Conservation (phyloP, 2,888 invertebrate genomes). For the Rhamnusium bicolor region DNA sequence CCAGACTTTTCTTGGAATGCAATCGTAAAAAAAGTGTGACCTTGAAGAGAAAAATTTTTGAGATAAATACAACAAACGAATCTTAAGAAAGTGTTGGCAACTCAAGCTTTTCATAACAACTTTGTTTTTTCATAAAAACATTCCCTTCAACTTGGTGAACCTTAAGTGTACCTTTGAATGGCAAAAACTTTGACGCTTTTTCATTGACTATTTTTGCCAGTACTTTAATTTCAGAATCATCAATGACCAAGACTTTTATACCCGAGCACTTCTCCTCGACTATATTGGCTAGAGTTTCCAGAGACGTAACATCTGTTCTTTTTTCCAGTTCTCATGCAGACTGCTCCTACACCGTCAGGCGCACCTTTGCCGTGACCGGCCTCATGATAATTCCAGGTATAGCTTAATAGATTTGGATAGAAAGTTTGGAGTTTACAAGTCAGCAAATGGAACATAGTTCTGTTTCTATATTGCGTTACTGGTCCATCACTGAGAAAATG, state of each 20-base stretch:
- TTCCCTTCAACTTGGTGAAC: constrained; percentile 39
- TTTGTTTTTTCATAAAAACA: constrained; percentile 15
- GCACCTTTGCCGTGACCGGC: constrained; percentile 63
- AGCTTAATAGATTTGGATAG: constrained; percentile 51
- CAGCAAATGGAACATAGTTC: constrained; percentile 40
- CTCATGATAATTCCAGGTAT: constrained; percentile 60
- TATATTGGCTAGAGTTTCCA: background rate
- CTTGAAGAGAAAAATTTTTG: too few relatives aligned
- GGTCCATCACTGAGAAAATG: background rate
- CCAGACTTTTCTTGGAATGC: too few relatives aligned
- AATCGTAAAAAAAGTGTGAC: too few relatives aligned
- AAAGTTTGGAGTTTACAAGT: constrained; percentile 54
- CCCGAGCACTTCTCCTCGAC: constrained; percentile 48
- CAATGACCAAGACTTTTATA: constrained; percentile 46
- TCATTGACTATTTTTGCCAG: background rate
- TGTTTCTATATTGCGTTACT: constrained; percentile 19
- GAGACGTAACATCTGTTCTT: constrained; percentile 57
- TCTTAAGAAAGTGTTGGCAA: too few relatives aligned
- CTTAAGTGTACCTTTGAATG: constrained; percentile 33
- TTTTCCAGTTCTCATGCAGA: constrained; percentile 62
- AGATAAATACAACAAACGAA: too few relatives aligned
- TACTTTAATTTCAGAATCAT: background rate
- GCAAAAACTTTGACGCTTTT: constrained; percentile 10
- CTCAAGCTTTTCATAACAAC: too few relatives aligned
- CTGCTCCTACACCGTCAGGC: constrained; percentile 62